Conservation (phyloP, 2,113 vertebrate genomes). For the Pelecanoides urinatrix region DNA sequence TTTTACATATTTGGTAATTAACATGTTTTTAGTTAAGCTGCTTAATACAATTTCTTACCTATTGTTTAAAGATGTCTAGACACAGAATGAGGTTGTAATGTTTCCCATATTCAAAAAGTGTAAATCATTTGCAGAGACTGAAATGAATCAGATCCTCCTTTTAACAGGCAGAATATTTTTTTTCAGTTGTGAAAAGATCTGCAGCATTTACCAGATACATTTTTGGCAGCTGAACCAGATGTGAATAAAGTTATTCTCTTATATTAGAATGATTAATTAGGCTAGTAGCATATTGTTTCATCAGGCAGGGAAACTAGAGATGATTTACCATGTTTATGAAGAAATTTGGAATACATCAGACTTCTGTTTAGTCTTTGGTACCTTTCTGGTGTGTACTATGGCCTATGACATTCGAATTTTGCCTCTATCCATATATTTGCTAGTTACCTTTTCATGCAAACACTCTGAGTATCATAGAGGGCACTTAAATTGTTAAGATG, state of each 20-base stretch:
- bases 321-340: slow-evolving; percentile 20
- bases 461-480: background rate
- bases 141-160: background rate
- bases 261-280: slow-evolving; percentile 47
- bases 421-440: background rate
- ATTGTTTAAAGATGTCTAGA: slow-evolving; percentile 15
- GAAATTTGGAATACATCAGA: background rate
- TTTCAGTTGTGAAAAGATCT: background rate
- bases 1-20: background rate
- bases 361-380: background rate
- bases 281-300: background rate
- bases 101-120: background rate
- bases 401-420: background rate
- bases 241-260: slow-evolving; percentile 32
- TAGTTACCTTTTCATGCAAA: background rate
- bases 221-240: slow-evolving; percentile 52
- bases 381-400: background rate
- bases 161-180: background rate
- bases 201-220: background rate
- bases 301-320: background rate
- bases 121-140: background rate
- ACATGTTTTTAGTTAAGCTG: slow-evolving; percentile 13
- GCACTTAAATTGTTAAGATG: background rate
- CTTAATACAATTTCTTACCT: slow-evolving; percentile 16
- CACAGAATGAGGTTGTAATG: background rate